Conservation (phyloP, 2,888 invertebrate species). For the Drosophila macrospina region DNA sequence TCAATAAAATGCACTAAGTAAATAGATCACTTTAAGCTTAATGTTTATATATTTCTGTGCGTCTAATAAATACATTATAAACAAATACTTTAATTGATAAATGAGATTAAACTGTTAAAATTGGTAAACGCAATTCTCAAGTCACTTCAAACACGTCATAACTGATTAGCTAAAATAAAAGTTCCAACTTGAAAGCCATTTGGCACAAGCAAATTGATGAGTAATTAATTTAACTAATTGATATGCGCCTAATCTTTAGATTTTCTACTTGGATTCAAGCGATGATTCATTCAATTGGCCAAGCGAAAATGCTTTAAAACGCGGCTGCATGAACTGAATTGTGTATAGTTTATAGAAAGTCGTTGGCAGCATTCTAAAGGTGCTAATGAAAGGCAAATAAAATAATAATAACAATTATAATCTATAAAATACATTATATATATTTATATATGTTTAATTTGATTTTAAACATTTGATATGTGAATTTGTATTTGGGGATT, state of each 20-base stretch:
- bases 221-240: constrained; percentile 21
- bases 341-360: constrained; percentile 48
- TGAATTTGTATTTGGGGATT: constrained; percentile 19
- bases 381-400: constrained; percentile 30
- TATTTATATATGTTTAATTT: constrained; percentile 19
- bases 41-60: not conserved
- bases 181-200: constrained; percentile 2
- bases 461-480: constrained; percentile 7
- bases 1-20: constrained; percentile 11
- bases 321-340: constrained; percentile 7
- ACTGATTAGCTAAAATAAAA: constrained; percentile 6
- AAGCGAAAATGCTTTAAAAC: constrained; percentile 20
- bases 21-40: no score
- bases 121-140: not conserved
- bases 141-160: constrained; percentile 14
- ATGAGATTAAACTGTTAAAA: constrained; percentile 21
- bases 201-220: constrained; percentile 19
- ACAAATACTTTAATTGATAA: constrained; percentile 19
- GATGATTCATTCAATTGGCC: constrained; percentile 31
- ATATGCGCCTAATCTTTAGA: constrained; percentile 15
- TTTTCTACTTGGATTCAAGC: not conserved
- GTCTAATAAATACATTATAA: constrained; percentile 17
- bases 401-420: constrained; percentile 17
- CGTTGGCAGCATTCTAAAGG: constrained; percentile 33
- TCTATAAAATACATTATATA: no score